Evolutionary conservation across 2,888 invertebrate genomes (phyloP), one percentile per base, ranked within the genome.

Genomic region (Ophion costatus): DNA sequence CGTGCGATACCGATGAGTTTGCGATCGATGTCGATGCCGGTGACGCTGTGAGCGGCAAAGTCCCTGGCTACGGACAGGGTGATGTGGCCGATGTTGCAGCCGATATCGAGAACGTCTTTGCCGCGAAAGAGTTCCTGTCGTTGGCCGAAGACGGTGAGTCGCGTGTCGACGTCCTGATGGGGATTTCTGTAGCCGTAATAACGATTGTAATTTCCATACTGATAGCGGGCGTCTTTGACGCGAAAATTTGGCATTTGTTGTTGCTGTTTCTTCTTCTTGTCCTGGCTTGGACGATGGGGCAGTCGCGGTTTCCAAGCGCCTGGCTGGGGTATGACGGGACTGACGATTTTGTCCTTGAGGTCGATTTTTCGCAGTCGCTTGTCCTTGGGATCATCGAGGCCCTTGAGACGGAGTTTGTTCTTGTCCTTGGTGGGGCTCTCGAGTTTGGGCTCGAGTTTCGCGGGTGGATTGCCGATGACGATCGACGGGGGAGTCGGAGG

Each of bases 21-120:
- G 33, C 96, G 95, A 94, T 99, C 99, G 89, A 99, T 99, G 93
- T 99, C 99, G 88, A 99, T 96, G 83, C 99, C 99, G 80, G 97
- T 95, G 81, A 99, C 97, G 87, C 97, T 97, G 86, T 96, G 96
- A 2, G 99, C 98, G 56, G 96, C 95, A 89, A 98, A 96, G 90
- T 98, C 97, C 86, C 97, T 95, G 0, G 98, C 99, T 71, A 99
- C 95, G 0, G 97, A 96, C 61, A 99, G 95, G 11, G 99, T 98
- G 88, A 99, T 96, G 93, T 98, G 98, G 0, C 99, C 99, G 84
- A 98, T 97, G 94, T 99, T 99, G 94, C 99, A 99, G 20, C 99
- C 99, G 91, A 99, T 97, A 92, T 99, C 99, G 87, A 99, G 95
- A 66, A 99, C 97, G 94, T 98, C 98, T 94, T 98, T 98, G 87